Evolutionary conservation across 1,140 invertebrate species (phyloP), one percentile per base, ranked within the genome.

Genomic region (Pectinophora gossypiella): DNA sequence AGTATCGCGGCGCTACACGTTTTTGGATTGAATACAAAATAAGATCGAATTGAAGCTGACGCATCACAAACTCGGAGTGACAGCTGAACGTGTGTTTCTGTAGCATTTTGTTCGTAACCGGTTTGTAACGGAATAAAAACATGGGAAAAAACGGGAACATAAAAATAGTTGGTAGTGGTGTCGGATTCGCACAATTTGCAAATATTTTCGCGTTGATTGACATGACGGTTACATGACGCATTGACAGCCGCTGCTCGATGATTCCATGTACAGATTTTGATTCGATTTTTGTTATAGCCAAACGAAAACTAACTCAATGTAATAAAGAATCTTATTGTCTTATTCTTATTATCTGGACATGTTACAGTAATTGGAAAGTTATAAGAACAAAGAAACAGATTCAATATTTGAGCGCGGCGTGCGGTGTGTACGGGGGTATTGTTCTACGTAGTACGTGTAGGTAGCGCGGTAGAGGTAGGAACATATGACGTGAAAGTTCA

Each of bases 401-500:
- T n/a, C n/a, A n/a, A n/a, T n/a, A n/a, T n/a, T n/a, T n/a, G n/a
- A n/a, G n/a, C n/a, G n/a, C n/a, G n/a, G n/a, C n/a, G n/a, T n/a
- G n/a, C n/a, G n/a, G n/a, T n/a, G n/a, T n/a, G n/a, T n/a, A n/a
- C n/a, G n/a, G n/a, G n/a, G n/a, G n/a, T n/a, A n/a, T n/a, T n/a
- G n/a, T n/a, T n/a, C n/a, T n/a, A n/a, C n/a, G n/a, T n/a, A n/a
- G n/a, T n/a, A n/a, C n/a, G 1, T 21, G 63, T 61, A 52, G 61
- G 47, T 40, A 49, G 52, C 54, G 53, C 49, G 52, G 59, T 62
- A 61, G 65, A 74, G 56, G 63, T 67, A 72, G 56, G 66, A 72
- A 71, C 70, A 82, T 79, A 86, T 76, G 77, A 83, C 65, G 71
- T 76, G 72, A 81, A 82, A 81, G 80, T 79, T 85, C 76, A 83